A percentile compares a stretch with the other conserved stretches of the same genome.
These are phyloP conservation scores for Antheraea yamamai DNA, from an alignment of 2,888 invertebrate genomes.

Conservation along the genomic window DNA sequence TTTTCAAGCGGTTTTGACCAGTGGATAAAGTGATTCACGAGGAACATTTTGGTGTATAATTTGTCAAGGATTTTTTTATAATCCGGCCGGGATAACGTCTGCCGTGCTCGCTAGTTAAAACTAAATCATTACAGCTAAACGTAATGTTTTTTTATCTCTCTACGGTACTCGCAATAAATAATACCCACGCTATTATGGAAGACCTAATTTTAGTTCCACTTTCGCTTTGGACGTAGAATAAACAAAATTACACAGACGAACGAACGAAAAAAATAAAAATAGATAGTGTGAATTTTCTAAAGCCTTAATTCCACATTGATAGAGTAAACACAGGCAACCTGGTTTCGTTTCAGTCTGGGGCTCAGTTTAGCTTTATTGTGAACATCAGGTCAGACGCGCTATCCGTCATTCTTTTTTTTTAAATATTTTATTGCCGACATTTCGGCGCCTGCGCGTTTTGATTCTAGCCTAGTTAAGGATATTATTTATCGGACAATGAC, in stretches of 20 bases:
- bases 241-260: background rate
- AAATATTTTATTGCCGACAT: conserved; percentile 9
- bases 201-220: background rate
- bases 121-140: background rate
- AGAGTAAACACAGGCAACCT: conserved; percentile 31
- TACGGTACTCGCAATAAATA: background rate
- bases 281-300: conserved; percentile 17
- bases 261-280: background rate
- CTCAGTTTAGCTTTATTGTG: conserved; percentile 9
- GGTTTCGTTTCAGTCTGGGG: conserved; percentile 26
- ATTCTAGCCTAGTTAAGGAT: background rate
- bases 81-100: no score
- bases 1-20: no score
- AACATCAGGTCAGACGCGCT: conserved; percentile 8
- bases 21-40: no score
- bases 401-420: conserved; percentile 11
- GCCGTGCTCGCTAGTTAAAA: no score
- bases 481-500: background rate
- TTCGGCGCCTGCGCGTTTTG: conserved; percentile 5
- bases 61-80: no score
- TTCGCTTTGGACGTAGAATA: background rate
- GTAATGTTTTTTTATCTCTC: background rate
- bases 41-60: no score
- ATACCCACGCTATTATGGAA: background rate
- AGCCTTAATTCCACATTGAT: conserved; percentile 23